These are phyloP conservation scores for Iphiclides podalirius DNA, from an alignment of 2,888 invertebrate genomes.

Conservation along the genomic window DNA sequence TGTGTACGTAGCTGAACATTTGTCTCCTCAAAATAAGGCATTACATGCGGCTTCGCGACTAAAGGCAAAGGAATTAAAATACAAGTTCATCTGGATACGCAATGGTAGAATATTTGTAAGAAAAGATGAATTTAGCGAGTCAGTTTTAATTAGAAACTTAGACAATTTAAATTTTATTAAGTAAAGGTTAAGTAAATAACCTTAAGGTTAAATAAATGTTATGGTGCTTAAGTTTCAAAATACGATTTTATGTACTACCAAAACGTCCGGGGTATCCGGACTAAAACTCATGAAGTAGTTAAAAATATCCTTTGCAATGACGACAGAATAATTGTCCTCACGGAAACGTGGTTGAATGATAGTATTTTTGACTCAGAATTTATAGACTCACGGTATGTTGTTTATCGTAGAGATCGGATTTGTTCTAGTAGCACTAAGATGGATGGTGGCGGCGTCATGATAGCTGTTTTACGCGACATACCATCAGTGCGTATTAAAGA, in stretches of 20 bases:
- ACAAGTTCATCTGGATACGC: background rate
- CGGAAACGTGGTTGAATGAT: background rate
- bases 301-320: constrained; percentile 5
- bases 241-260: constrained; percentile 20
- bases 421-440: background rate
- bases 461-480: constrained; percentile 13
- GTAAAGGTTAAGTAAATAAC: too few species aligned
- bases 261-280: constrained; percentile 21
- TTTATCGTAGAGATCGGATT: constrained; percentile 1
- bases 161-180: background rate
- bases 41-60: background rate
- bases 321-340: background rate
- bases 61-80: background rate
- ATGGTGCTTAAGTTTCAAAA: too few species aligned
- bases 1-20: background rate
- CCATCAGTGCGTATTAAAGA: constrained; percentile 1
- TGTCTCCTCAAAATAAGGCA: background rate
- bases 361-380: background rate
- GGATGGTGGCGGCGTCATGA: constrained; percentile 21
- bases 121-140: background rate
- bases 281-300: constrained; percentile 16
- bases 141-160: background rate
- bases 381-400: background rate
- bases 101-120: constrained; percentile 2
- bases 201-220: too few species aligned